Evolutionary conservation across 2,113 vertebrate species (phyloP).

Genomic region (Chaetodon auriga): DNA sequence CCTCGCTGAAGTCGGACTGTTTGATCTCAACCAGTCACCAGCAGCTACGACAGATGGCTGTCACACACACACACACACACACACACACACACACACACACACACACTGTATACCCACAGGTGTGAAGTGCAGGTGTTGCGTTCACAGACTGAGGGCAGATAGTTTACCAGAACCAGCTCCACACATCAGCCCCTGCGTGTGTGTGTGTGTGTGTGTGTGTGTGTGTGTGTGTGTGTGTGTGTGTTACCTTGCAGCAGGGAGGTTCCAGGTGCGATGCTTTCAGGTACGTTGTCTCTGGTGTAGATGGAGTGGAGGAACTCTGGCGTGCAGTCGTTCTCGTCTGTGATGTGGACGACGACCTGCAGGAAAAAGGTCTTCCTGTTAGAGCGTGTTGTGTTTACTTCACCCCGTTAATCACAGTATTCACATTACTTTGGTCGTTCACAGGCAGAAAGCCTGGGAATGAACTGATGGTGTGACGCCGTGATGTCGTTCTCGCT

Average conservation of each 20-base stretch:
- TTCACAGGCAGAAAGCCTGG: too few species aligned
- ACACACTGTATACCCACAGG: conserved; percentile 21
- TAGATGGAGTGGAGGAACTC: conserved; percentile 92
- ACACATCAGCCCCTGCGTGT: not conserved
- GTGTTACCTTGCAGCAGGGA: conserved; percentile 90
- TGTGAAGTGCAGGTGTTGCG: conserved; percentile 39
- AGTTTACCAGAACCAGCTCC: not conserved
- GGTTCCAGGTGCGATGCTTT: conserved; percentile 85
- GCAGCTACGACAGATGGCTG: conserved; percentile 61
- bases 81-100: conserved; percentile 39
- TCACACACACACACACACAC: conserved; percentile 45
- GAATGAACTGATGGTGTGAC: too few species aligned
- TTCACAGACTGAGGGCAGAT: conserved; percentile 33
- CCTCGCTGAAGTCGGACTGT: conserved; percentile 61
- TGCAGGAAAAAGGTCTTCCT: conserved; percentile 54
- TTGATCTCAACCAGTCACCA: conserved; percentile 68
- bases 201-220: conserved; percentile 19
- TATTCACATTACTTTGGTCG: too few species aligned
- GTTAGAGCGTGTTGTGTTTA: not conserved
- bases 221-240: conserved; percentile 25
- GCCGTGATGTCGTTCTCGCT: too few species aligned
- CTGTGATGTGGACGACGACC: conserved; percentile 88
- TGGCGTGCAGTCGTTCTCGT: conserved; percentile 92
- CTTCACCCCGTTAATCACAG: too few species aligned
- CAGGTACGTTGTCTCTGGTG: conserved; percentile 88